A percentile compares a stretch with the other conserved stretches of the same genome.
Conservation (phyloP, 2,888 invertebrate genomes). For the Lysandra coridon region DNA sequence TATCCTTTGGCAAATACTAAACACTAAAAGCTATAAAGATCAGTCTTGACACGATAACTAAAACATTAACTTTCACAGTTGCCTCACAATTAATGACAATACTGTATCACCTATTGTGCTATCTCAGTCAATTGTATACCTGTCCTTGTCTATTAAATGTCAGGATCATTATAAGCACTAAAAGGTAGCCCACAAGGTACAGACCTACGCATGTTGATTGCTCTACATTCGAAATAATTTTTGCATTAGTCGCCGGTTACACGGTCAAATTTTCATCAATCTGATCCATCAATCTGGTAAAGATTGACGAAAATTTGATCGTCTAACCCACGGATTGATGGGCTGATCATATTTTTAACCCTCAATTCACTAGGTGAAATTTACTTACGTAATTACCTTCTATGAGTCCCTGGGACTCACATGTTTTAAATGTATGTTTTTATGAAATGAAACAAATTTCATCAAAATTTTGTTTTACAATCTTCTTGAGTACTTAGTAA, state of each 20-base stretch:
- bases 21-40: not conserved
- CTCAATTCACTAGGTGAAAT: too few species aligned
- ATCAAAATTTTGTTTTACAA: too few species aligned
- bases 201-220: not conserved
- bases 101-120: slow-evolving; percentile 26
- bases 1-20: not conserved
- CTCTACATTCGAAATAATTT: not conserved
- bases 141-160: slow-evolving; percentile 26
- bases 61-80: slow-evolving; percentile 24
- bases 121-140: slow-evolving; percentile 12
- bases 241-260: not conserved
- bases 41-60: slow-evolving; percentile 16
- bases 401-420: too few species aligned
- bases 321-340: too few species aligned
- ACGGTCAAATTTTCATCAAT: too few species aligned
- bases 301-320: too few species aligned
- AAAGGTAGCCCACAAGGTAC: not conserved
- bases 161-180: slow-evolving; percentile 14
- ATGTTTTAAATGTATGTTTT: too few species aligned
- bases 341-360: too few species aligned
- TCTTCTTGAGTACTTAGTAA: too few species aligned
- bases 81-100: slow-evolving; percentile 20
- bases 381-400: too few species aligned
- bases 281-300: too few species aligned
- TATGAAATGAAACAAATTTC: too few species aligned